phyloP scores from a whole-genome alignment of 2,797 vertebrate genomes.

The Australoheros facetus region DNA sequence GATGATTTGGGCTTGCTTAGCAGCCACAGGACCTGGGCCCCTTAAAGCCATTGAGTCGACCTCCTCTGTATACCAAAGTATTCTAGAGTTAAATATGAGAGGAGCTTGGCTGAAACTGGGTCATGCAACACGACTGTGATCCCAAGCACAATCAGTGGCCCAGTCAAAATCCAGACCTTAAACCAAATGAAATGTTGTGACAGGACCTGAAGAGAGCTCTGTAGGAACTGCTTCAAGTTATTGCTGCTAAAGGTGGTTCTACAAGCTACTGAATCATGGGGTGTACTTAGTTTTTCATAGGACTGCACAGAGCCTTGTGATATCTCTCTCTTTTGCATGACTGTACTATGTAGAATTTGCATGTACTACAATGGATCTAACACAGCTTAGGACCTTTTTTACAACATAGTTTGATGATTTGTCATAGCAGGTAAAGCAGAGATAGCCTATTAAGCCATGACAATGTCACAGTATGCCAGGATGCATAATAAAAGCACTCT shows the following conservation, averaged over 20 bases:
- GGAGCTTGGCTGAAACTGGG: not conserved
- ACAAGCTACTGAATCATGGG: not conserved
- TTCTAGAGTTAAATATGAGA: no score
- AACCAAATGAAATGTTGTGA: not conserved
- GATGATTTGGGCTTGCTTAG: no score
- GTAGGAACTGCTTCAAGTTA: not conserved
- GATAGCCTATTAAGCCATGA: not conserved
- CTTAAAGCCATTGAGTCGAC: no score
- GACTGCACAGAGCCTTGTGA: not conserved
- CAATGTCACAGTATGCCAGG: not conserved
- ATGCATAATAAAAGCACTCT: not conserved
- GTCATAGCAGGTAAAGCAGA: not conserved
- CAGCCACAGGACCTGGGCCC: no score
- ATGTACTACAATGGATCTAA: not conserved
- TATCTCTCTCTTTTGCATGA: not conserved
- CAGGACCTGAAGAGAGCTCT: not conserved
- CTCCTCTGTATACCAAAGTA: no score
- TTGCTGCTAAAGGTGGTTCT: not conserved
- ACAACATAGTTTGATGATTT: not conserved
- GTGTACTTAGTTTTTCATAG: no score
- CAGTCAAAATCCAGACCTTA: not conserved
- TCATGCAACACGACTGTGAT: not conserved
- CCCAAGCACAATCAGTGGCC: not conserved
- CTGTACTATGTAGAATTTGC: not conserved
- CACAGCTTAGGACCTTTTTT: not conserved